A percentile compares a stretch with the other conserved stretches of the same genome.
Conservation (phyloP, 2,888 invertebrate species). For the Ligdia adustata region DNA sequence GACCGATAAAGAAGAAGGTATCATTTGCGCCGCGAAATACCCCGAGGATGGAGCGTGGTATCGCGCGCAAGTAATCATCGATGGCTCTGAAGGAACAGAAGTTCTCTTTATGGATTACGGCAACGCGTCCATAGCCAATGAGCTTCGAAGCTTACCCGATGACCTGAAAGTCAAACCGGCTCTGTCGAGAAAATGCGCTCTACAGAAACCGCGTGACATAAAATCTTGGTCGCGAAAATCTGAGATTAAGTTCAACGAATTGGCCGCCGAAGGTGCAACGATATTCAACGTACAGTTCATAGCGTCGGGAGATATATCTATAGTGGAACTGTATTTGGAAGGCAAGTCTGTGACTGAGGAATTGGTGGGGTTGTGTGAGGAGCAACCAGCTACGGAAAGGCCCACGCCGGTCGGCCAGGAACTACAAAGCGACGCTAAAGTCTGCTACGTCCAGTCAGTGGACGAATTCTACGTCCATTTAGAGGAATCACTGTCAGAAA, state of each 20-base stretch:
- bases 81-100: constrained; percentile 82
- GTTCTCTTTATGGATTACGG: constrained; percentile 89
- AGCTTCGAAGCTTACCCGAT: constrained; percentile 84
- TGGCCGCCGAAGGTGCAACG: constrained; percentile 88
- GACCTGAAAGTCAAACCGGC: constrained; percentile 84
- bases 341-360: constrained; percentile 86
- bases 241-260: constrained; percentile 86
- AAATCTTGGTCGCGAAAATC: constrained; percentile 87
- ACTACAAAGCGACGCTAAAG: constrained; percentile 81
- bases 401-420: constrained; percentile 74
- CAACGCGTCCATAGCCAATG: constrained; percentile 83
- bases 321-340: constrained; percentile 85
- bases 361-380: constrained; percentile 80
- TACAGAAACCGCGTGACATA: constrained; percentile 83
- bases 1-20: constrained; percentile 72
- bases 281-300: constrained; percentile 88
- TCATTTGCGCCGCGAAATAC: constrained; percentile 86
- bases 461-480: constrained; percentile 90
- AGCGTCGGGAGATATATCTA: constrained; percentile 86
- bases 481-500: constrained; percentile 78
- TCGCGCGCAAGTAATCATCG: constrained; percentile 85
- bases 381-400: constrained; percentile 59
- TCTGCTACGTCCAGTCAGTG: constrained; percentile 87
- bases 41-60: constrained; percentile 88
- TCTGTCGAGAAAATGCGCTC: constrained; percentile 85